These are phyloP conservation scores for Drosophila mojavensis DNA, from an alignment of 1,140 invertebrate species.

Conservation along the genomic window DNA sequence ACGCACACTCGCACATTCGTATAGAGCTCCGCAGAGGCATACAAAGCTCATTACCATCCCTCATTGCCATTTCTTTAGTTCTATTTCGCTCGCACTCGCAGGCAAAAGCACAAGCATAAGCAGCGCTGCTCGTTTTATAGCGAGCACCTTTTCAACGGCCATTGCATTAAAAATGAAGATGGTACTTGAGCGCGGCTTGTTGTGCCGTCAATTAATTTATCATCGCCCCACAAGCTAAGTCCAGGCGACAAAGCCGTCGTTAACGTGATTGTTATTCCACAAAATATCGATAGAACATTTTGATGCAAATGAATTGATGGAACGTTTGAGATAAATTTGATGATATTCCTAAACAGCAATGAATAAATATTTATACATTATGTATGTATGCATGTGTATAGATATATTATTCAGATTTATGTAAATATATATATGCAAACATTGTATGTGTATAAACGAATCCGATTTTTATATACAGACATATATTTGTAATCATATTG, in stretches of 20 bases:
- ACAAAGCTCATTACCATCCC: constrained; percentile 45
- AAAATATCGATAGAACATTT: too few species aligned
- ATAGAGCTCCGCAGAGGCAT: background rate
- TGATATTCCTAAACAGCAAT: too few species aligned
- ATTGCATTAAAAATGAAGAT: constrained; percentile 43
- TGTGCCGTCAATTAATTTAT: constrained; percentile 39
- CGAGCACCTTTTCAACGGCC: constrained; percentile 43
- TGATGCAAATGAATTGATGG: too few species aligned
- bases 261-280: background rate
- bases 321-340: too few species aligned
- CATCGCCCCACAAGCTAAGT: background rate
- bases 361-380: too few species aligned
- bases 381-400: too few species aligned
- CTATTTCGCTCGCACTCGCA: constrained; percentile 25
- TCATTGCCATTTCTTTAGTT: constrained; percentile 35
- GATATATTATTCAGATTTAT: too few species aligned
- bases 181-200: constrained; percentile 38
- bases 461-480: too few species aligned
- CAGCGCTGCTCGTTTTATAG: constrained; percentile 46
- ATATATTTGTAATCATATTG: too few species aligned
- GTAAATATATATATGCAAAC: too few species aligned
- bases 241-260: constrained; percentile 35
- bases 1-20: background rate
- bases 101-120: background rate
- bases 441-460: too few species aligned